Evolutionary conservation across 2,888 invertebrate species (phyloP).

Genomic region (Morpho helenor): DNA sequence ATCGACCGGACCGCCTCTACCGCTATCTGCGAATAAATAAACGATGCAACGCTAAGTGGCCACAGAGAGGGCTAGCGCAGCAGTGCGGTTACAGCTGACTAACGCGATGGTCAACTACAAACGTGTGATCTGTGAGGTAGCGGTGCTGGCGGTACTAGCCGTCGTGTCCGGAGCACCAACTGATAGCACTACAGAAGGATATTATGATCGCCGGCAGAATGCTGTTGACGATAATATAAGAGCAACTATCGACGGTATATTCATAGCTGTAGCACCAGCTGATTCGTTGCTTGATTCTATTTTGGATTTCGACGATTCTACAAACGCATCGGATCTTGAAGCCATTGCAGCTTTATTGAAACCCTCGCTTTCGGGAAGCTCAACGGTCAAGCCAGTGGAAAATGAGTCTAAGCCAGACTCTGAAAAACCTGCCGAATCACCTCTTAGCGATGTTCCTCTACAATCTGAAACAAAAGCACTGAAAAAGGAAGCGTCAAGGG

Average conservation of each 20-base stretch:
- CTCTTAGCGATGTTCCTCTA: slow-evolving; percentile 48
- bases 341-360: slow-evolving; percentile 10
- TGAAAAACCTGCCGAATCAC: slow-evolving; percentile 30
- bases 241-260: slow-evolving; percentile 84
- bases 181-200: slow-evolving; percentile 38
- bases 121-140: slow-evolving; percentile 61
- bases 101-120: slow-evolving; percentile 74
- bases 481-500: slow-evolving; percentile 50
- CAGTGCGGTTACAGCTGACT: slow-evolving; percentile 53
- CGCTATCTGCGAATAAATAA: slow-evolving; percentile 78
- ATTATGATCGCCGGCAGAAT: slow-evolving; percentile 86
- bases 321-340: slow-evolving; percentile 37
- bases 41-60: slow-evolving; percentile 68
- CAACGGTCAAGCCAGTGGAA: slow-evolving; percentile 28
- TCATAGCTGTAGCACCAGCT: slow-evolving; percentile 82
- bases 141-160: slow-evolving; percentile 37
- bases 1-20: slow-evolving; percentile 50
- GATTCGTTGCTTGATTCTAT: slow-evolving; percentile 79
- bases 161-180: slow-evolving; percentile 42
- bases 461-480: slow-evolving; percentile 45
- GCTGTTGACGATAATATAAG: slow-evolving; percentile 85
- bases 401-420: background rate
- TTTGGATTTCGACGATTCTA: slow-evolving; percentile 59
- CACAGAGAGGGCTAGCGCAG: slow-evolving; percentile 61
- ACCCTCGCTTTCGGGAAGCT: slow-evolving; percentile 8